Evolutionary conservation across 2,888 invertebrate genomes (phyloP).

Genomic region (Chloroclysta siterata): DNA sequence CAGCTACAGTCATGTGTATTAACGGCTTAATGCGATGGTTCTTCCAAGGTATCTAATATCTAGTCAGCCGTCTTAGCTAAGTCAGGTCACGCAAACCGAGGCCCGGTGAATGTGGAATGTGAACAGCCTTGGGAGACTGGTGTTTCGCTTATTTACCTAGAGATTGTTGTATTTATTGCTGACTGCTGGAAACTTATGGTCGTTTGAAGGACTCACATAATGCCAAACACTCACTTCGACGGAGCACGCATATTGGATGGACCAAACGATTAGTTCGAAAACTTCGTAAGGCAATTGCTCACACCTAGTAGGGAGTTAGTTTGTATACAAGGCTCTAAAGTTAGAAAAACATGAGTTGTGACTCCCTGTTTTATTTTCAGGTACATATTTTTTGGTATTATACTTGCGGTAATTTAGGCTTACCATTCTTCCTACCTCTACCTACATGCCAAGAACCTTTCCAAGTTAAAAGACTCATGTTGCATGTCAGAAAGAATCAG

Average conservation of each 20-base stretch:
- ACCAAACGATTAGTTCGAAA: not conserved
- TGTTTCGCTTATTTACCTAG: slow-evolving; percentile 36
- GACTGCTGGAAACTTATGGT: slow-evolving; percentile 23
- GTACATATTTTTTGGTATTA: not conserved
- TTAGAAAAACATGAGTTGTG: no score
- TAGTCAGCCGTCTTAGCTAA: slow-evolving; percentile 45
- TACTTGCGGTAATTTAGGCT: not conserved
- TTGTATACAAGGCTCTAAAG: no score
- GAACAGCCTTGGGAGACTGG: slow-evolving; percentile 60
- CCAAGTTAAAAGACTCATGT: slow-evolving; percentile 42
- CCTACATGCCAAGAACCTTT: slow-evolving; percentile 6
- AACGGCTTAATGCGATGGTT: slow-evolving; percentile 42
- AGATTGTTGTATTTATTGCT: slow-evolving; percentile 40
- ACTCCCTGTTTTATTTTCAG: not conserved
- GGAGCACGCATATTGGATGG: not conserved
- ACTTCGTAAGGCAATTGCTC: not conserved
- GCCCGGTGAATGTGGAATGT: slow-evolving; percentile 66
- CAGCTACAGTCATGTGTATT: no score
- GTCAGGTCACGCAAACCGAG: slow-evolving; percentile 60
- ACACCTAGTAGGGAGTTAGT: no score
- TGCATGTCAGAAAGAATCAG: slow-evolving; percentile 63
- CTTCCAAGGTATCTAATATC: slow-evolving; percentile 45
- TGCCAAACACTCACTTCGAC: not conserved
- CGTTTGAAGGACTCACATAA: not conserved
- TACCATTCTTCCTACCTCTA: not conserved